Evolutionary conservation across 2,113 vertebrate genomes (phyloP).

Genomic region (Tetraodon nigroviridis): DNA sequence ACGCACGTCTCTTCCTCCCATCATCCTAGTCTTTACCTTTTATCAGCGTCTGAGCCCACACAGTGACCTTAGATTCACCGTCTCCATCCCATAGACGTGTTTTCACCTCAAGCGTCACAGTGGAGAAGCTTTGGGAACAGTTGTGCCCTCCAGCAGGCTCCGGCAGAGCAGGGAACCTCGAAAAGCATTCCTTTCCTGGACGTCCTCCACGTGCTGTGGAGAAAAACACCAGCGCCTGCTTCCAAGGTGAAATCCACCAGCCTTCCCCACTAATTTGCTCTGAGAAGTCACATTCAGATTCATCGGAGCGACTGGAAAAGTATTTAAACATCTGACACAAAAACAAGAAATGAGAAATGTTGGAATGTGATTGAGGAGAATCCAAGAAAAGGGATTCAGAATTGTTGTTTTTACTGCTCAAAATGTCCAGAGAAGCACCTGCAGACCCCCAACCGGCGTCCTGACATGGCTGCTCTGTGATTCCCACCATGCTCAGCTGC

Average conservation of each 20-base stretch:
- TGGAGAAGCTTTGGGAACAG: constrained; percentile 25
- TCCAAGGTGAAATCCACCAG: constrained; percentile 39
- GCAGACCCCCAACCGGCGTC: no score
- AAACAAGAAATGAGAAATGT: constrained; percentile 10
- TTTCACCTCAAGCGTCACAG: constrained; percentile 11
- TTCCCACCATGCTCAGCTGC: no score
- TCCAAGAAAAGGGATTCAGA: not conserved
- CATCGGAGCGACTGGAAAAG: constrained; percentile 53
- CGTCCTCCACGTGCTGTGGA: constrained; percentile 47
- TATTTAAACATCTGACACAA: constrained; percentile 28
- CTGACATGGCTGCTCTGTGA: no score
- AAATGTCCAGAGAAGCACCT: no score
- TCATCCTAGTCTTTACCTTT: no score
- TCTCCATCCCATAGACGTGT: constrained; percentile 8
- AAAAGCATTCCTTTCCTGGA: constrained; percentile 57
- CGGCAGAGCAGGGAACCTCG: constrained; percentile 21
- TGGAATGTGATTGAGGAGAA: constrained; percentile 36
- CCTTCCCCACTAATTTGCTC: constrained; percentile 45
- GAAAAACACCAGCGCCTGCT: constrained; percentile 39
- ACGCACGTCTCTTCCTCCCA: no score
- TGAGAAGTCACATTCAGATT: constrained; percentile 12
- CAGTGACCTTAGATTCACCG: not conserved
- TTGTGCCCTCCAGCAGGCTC: constrained; percentile 7
- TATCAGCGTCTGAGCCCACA: no score
- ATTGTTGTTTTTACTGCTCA: constrained; percentile 3